These are phyloP conservation scores for Drosophila phalerata DNA, from an alignment of 2,888 invertebrate genomes.

Conservation along the genomic window DNA sequence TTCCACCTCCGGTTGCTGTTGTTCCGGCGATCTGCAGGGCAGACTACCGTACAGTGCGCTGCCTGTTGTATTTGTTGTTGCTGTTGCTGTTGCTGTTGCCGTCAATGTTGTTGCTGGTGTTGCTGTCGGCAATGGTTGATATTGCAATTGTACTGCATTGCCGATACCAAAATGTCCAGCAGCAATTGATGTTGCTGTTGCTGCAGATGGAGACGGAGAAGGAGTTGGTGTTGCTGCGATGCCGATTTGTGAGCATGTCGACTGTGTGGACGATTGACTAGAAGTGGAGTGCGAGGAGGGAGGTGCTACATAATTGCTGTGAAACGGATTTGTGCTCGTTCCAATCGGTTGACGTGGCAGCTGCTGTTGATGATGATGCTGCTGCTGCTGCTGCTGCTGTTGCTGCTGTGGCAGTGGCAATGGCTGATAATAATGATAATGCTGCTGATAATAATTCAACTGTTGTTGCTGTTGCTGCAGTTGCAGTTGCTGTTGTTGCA, in stretches of 20 bases:
- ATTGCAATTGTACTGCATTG: slow-evolving; percentile 73
- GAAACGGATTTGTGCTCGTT: slow-evolving; percentile 83
- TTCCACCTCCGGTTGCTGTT: slow-evolving; percentile 25
- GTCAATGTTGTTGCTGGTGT: slow-evolving; percentile 31
- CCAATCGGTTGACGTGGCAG: slow-evolving; percentile 54
- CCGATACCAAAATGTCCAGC: slow-evolving; percentile 70
- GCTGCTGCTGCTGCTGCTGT: slow-evolving; percentile 9
- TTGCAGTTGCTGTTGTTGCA: slow-evolving; percentile 10
- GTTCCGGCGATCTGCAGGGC: slow-evolving; percentile 33
- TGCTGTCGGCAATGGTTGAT: slow-evolving; percentile 76
- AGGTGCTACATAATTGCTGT: slow-evolving; percentile 81
- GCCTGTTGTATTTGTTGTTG: slow-evolving; percentile 10
- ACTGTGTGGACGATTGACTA: slow-evolving; percentile 84
- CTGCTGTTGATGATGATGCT: slow-evolving; percentile 8
- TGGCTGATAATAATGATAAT: slow-evolving; percentile 32
- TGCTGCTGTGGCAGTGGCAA: slow-evolving; percentile 11
- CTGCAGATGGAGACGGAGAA: slow-evolving; percentile 26
- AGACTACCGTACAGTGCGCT: slow-evolving; percentile 21
- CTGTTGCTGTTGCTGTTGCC: slow-evolving; percentile 11
- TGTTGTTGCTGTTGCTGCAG: slow-evolving; percentile 12
- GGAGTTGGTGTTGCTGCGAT: slow-evolving; percentile 11
- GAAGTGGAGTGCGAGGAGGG: slow-evolving; percentile 83
- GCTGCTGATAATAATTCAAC: slow-evolving; percentile 11
- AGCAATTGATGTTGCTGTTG: slow-evolving; percentile 47
- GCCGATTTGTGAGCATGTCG: slow-evolving; percentile 75